These are phyloP conservation scores for Morpho deidamia DNA, from an alignment of 2,888 invertebrate genomes.

Conservation along the genomic window DNA sequence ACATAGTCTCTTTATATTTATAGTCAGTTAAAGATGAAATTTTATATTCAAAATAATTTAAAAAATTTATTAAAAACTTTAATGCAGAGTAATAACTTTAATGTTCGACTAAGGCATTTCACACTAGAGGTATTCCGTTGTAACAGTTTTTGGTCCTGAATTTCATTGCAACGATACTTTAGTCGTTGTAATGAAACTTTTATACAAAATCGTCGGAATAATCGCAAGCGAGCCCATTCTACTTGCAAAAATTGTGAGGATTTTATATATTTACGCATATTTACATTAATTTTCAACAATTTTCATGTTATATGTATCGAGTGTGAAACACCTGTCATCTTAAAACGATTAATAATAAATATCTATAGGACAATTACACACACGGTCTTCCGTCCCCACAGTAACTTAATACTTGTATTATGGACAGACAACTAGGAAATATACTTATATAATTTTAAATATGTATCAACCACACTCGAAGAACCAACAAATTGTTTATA, in stretches of 20 bases:
- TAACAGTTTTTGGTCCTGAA: slow-evolving; percentile 33
- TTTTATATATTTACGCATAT: slow-evolving; percentile 40
- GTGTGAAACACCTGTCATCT: too few relatives aligned
- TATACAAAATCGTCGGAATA: slow-evolving; percentile 52
- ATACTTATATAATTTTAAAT: too few relatives aligned
- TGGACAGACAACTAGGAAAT: too few relatives aligned
- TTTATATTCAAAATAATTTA: slow-evolving; percentile 48
- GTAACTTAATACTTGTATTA: too few relatives aligned
- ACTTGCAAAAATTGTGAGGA: slow-evolving; percentile 41
- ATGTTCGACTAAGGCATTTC: slow-evolving; percentile 23
- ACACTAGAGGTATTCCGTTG: slow-evolving; percentile 14
- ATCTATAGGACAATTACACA: too few relatives aligned
- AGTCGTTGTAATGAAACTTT: slow-evolving; percentile 21
- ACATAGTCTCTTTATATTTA: slow-evolving; percentile 56
- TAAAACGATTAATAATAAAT: too few relatives aligned
- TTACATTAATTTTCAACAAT: too few relatives aligned
- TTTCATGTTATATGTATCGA: too few relatives aligned
- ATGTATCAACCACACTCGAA: too few relatives aligned
- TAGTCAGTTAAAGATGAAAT: slow-evolving; percentile 30
- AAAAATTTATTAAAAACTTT: slow-evolving; percentile 22
- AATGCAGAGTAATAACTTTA: slow-evolving; percentile 56
- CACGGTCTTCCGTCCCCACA: too few relatives aligned
- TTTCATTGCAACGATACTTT: slow-evolving; percentile 8
- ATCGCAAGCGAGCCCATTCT: slow-evolving; percentile 59
- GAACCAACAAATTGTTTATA: too few relatives aligned